Evolutionary conservation across 2,113 vertebrate genomes (phyloP).

Genomic region (Zosterops hypoxanthus): DNA sequence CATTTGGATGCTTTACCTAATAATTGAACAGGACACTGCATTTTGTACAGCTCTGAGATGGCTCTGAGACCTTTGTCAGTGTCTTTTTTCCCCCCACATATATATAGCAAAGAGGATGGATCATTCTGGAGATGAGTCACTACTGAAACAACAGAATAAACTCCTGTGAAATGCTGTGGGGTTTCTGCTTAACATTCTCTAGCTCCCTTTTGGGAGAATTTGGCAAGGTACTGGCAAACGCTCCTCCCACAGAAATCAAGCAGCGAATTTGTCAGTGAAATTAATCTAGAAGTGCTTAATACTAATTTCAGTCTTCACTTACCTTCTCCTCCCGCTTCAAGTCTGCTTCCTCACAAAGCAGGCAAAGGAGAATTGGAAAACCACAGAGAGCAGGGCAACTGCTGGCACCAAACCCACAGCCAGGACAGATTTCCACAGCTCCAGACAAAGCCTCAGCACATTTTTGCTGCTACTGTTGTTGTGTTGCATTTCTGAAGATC

Average conservation of each 20-base stretch:
- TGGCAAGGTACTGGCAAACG: neutral
- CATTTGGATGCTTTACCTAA: neutral
- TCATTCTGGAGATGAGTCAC: conserved; percentile 48
- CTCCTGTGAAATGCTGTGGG: conserved; percentile 1
- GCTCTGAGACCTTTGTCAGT: neutral
- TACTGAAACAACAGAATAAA: conserved; percentile 43
- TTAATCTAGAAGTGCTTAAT: neutral
- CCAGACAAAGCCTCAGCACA: neutral
- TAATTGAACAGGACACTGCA: neutral
- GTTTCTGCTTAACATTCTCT: neutral
- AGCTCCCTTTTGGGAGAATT: neutral
- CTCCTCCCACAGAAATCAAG: conserved; percentile 33
- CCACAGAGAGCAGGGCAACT: neutral
- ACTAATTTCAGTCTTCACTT: neutral
- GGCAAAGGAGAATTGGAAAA: neutral
- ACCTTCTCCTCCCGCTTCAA: neutral
- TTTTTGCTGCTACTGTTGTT: neutral
- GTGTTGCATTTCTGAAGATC: neutral
- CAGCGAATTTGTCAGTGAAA: neutral
- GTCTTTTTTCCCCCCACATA: accelerated
- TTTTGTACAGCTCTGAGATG: neutral
- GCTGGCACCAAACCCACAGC: neutral
- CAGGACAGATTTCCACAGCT: neutral
- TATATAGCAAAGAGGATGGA: neutral
- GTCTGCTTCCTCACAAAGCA: neutral